Evolutionary conservation across 2,888 invertebrate species (phyloP).

Genomic region (Tortrix viridana): DNA sequence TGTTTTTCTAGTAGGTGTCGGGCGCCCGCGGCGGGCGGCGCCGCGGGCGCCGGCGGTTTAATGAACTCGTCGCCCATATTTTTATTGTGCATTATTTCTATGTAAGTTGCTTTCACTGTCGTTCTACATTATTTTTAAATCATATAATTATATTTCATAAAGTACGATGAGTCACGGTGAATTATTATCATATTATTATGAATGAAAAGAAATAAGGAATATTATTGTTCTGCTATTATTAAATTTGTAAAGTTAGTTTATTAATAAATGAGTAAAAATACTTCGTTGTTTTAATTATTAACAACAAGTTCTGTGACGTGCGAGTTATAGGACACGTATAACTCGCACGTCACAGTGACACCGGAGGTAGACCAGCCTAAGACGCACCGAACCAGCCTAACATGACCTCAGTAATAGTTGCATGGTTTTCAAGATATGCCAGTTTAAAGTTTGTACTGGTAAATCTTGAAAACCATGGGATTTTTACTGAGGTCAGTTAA

Average conservation of each 20-base stretch:
- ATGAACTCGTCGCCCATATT: slow-evolving; percentile 62
- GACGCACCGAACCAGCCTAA: no score
- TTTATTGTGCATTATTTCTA: slow-evolving; percentile 80
- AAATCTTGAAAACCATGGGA: no score
- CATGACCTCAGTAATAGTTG: no score
- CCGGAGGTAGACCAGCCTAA: no score
- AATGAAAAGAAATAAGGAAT: slow-evolving; percentile 84
- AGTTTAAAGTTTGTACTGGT: no score
- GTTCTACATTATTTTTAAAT: slow-evolving; percentile 83
- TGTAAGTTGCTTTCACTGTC: slow-evolving; percentile 83
- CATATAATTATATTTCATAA: slow-evolving; percentile 83
- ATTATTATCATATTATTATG: slow-evolving; percentile 81
- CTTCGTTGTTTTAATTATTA: slow-evolving; percentile 62
- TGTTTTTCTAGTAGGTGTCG: slow-evolving; percentile 69
- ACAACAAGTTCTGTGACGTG: no score
- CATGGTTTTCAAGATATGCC: no score
- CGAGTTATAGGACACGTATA: no score
- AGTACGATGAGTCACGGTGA: slow-evolving; percentile 80
- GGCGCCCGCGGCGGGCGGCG: slow-evolving; percentile 50
- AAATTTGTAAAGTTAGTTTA: slow-evolving; percentile 85
- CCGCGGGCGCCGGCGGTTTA: slow-evolving; percentile 70
- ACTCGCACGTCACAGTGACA: no score
- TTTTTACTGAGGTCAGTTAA: no score
- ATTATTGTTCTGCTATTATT: slow-evolving; percentile 85
- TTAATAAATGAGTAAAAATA: slow-evolving; percentile 83